Conservation (phyloP, 2,888 invertebrate genomes). For the Agonopterix arenella region DNA sequence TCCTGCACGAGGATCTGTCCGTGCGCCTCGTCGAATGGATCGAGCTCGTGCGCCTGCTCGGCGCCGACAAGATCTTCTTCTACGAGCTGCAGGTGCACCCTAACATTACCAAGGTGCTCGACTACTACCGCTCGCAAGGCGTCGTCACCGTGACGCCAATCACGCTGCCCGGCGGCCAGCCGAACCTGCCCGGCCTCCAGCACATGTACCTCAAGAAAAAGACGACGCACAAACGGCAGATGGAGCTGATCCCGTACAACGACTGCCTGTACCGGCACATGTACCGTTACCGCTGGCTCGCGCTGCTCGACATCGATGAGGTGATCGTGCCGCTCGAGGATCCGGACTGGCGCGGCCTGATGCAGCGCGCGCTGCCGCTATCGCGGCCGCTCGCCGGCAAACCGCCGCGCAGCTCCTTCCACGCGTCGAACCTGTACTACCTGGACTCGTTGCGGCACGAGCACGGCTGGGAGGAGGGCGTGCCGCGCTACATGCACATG, state of each 20-base stretch:
- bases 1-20: constrained; percentile 93
- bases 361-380: constrained; percentile 83
- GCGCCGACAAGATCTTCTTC: constrained; percentile 94
- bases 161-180: constrained; percentile 92
- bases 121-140: constrained; percentile 80
- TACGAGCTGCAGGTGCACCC: constrained; percentile 95
- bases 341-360: constrained; percentile 84
- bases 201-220: constrained; percentile 94
- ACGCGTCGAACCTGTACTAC: constrained; percentile 95
- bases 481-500: constrained; percentile 95
- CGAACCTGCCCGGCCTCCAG: constrained; percentile 92
- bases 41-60: constrained; percentile 89
- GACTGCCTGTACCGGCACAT: constrained; percentile 96
- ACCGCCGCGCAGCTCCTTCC: constrained; percentile 84
- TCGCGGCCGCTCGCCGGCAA: constrained; percentile 72
- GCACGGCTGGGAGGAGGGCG: constrained; percentile 86
- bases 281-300: constrained; percentile 92
- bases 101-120: constrained; percentile 90
- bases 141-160: constrained; percentile 86
- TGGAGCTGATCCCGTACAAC: constrained; percentile 97
- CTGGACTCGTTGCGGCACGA: constrained; percentile 90
- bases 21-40: constrained; percentile 96
- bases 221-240: constrained; percentile 94
- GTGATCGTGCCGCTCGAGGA: constrained; percentile 93
- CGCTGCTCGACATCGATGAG: constrained; percentile 95